Base-by-base conservation (phyloP, 2,797 vertebrate genomes). In the Gallinago nigripennis region DNA sequence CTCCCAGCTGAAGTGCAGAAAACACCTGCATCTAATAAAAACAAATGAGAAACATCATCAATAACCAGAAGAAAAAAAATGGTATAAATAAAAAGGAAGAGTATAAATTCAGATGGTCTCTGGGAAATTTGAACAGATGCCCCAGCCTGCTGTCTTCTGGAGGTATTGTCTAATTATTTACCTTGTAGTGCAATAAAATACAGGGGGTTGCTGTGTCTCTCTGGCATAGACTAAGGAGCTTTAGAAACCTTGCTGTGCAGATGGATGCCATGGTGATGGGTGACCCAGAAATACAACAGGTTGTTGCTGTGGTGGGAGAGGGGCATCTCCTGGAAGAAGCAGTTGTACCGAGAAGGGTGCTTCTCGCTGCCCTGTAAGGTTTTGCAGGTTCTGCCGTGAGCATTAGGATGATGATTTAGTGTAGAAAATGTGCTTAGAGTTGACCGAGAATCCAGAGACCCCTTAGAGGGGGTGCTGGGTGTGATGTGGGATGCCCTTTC, bases 21-120 rank as follows among this genome's bases (percentile, higher is more conserved):
- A 95, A 96, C 97, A 97, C 96, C 96, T 97, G 97, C 78, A 91
- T 96, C 91, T 96, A 95, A 95, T 97, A 96, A 97, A 97, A 97
- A 66, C 95, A 96, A 96, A 97, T 91, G 79, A 96, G 95, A 96
- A 95, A 95, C 88, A 94, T 94, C 88, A 91, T 96, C 94, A 95
- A 94, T 92, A 97, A 95, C 88, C 56, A 95, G 79, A 58, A 94
- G 58, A 82, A 94, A 88, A 88, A 46, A 92, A 94, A 65, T 64
- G 37, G 80, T 92, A 90, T 93, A 95, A 92, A 94, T 96, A 92
- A 66, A 88, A 88, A 88, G 77, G 61, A 95, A 68, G 82, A 90
- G 81, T 77, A 79, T 86, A 94, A 96, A 95, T 94, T 97, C 70
- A 92, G 72, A 85, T 88, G 63, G 75, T 89, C 89, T 95, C 85